Evolutionary conservation across 2,888 invertebrate genomes (phyloP).

Genomic region (Diarsia brunnea): DNA sequence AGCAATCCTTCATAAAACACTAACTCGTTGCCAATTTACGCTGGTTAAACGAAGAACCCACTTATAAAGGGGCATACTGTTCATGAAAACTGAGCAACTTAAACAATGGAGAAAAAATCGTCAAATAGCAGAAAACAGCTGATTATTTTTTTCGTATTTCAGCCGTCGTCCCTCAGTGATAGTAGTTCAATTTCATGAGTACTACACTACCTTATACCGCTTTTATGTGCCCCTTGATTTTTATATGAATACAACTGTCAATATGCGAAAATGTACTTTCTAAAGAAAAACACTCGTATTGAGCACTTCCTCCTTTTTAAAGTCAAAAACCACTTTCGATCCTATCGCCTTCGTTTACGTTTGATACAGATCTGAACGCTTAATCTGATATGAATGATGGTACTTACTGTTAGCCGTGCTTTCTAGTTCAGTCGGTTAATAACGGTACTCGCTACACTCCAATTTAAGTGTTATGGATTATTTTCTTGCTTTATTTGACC

Average conservation of each 20-base stretch:
- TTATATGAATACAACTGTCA: background rate
- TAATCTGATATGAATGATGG: conserved; percentile 52
- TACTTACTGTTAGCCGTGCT: conserved; percentile 47
- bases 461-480: conserved; percentile 43
- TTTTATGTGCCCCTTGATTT: background rate
- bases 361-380: conserved; percentile 47
- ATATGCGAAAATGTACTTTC: background rate
- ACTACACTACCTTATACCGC: background rate
- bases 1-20: background rate
- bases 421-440: conserved; percentile 56
- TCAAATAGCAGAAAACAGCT: background rate
- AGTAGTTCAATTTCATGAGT: background rate
- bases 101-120: background rate
- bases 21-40: background rate
- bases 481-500: conserved; percentile 38
- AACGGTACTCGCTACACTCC: conserved; percentile 52
- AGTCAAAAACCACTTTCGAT: conserved; percentile 42
- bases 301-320: conserved; percentile 6
- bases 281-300: conserved; percentile 12
- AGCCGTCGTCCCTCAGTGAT: background rate
- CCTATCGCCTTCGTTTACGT: conserved; percentile 42
- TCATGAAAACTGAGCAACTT: background rate
- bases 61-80: background rate
- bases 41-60: background rate
- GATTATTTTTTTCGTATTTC: background rate